A percentile compares a stretch with the other conserved stretches of the same genome.
Conservation (phyloP, 2,113 vertebrate species). For the Oreotrochilus melanogaster region DNA sequence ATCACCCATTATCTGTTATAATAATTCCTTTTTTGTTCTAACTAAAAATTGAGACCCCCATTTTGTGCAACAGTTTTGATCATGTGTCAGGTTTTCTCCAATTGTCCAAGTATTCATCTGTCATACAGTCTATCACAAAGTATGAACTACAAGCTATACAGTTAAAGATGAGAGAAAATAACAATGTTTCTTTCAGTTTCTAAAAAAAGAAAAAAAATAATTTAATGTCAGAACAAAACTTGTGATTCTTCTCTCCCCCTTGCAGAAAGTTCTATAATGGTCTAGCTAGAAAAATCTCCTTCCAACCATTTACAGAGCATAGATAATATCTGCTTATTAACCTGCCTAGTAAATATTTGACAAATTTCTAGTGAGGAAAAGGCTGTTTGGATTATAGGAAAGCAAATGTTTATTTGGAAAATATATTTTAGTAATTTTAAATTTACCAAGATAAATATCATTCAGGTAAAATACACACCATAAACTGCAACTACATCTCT, state of each 20-base stretch:
- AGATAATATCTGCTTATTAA: background rate
- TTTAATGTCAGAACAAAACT: background rate
- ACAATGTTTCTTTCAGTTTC: background rate
- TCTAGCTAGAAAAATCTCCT: background rate
- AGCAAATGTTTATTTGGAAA: background rate
- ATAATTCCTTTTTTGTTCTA: background rate
- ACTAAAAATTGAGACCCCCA: background rate
- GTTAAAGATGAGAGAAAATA: background rate
- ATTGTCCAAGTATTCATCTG: background rate
- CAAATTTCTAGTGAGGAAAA: background rate
- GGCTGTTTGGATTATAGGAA: background rate
- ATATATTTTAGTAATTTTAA: background rate
- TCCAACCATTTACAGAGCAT: background rate
- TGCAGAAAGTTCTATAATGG: background rate
- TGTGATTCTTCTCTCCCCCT: background rate
- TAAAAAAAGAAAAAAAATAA: background rate
- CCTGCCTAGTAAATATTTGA: background rate
- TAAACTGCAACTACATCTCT: background rate
- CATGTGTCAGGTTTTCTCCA: background rate
- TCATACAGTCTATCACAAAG: background rate
- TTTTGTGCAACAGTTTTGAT: background rate
- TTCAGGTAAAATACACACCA: background rate
- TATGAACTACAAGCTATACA: fast-evolving
- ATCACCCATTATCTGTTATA: background rate
- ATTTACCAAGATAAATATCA: background rate